Evolutionary conservation across 1,140 invertebrate genomes (phyloP).

Genomic region (Drosophila willistoni): DNA sequence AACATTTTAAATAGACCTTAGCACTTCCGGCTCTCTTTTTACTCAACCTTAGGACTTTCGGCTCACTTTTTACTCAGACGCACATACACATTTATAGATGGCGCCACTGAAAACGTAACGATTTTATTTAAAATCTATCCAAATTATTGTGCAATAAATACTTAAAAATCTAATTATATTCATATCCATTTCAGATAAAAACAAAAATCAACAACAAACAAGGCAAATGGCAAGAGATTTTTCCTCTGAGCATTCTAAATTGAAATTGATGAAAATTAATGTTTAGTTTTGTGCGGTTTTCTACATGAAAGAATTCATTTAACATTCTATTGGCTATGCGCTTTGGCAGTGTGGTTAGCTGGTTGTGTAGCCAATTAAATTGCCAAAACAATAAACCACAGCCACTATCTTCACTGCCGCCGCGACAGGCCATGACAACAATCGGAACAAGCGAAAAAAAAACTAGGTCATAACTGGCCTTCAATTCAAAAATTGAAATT

Average conservation of each 20-base stretch:
- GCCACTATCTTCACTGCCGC: conserved; percentile 97
- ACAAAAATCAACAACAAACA: not conserved
- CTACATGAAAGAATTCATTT: not conserved
- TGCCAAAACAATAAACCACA: conserved; percentile 86
- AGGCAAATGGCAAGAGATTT: not conserved
- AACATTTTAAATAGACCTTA: no score
- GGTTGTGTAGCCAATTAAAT: conserved; percentile 90
- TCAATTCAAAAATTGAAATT: no score
- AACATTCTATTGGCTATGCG: conserved; percentile 84
- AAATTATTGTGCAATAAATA: no score
- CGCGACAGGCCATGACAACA: conserved; percentile 85
- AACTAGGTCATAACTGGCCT: not conserved
- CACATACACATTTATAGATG: not conserved
- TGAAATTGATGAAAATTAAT: not conserved
- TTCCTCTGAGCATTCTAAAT: not conserved
- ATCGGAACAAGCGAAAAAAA: not conserved
- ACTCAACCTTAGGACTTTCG: no score
- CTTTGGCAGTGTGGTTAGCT: conserved; percentile 99
- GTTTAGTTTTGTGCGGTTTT: not conserved
- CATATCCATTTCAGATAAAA: not conserved
- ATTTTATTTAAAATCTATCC: not conserved
- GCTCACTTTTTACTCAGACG: no score
- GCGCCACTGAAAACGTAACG: not conserved
- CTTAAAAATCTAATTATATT: not conserved
- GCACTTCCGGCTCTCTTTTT: no score